Conservation (phyloP, 2,113 vertebrate species). For the Mystacornis crossleyi region DNA sequence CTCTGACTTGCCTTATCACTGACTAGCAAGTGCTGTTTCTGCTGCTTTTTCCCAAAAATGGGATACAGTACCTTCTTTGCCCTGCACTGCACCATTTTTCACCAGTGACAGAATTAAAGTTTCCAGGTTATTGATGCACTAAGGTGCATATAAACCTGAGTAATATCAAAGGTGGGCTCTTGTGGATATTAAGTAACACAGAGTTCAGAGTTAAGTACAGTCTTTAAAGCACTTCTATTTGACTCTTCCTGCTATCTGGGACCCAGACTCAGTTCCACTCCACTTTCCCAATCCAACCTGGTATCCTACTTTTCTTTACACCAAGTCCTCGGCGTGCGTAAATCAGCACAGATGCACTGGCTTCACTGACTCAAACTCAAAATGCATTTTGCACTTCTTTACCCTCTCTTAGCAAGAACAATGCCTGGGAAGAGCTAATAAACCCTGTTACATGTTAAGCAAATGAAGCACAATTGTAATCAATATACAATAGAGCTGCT, state of each 20-base stretch:
- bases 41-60: fast-evolving
- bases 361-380: not conserved
- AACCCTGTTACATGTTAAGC: not conserved
- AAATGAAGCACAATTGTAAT: conserved; percentile 50
- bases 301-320: not conserved
- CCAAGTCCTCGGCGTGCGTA: not conserved
- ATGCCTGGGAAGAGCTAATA: conserved; percentile 40
- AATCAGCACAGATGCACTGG: not conserved
- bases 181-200: not conserved
- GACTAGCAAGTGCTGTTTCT: not conserved
- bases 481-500: conserved; percentile 32
- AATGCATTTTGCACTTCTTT: not conserved
- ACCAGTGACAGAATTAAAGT: not conserved
- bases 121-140: fast-evolving
- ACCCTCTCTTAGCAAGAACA: conserved; percentile 22
- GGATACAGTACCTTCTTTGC: not conserved
- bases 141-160: not conserved
- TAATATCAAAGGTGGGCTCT: not conserved
- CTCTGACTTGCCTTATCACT: not conserved
- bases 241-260: not conserved
- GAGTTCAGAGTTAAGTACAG: not conserved
- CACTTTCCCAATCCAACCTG: not conserved
- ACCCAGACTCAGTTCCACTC: not conserved
- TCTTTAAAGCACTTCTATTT: not conserved
- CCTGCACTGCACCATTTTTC: not conserved